Evolutionary conservation across 2,113 vertebrate species (phyloP).

Genomic region (Gorsachius goisagi): DNA sequence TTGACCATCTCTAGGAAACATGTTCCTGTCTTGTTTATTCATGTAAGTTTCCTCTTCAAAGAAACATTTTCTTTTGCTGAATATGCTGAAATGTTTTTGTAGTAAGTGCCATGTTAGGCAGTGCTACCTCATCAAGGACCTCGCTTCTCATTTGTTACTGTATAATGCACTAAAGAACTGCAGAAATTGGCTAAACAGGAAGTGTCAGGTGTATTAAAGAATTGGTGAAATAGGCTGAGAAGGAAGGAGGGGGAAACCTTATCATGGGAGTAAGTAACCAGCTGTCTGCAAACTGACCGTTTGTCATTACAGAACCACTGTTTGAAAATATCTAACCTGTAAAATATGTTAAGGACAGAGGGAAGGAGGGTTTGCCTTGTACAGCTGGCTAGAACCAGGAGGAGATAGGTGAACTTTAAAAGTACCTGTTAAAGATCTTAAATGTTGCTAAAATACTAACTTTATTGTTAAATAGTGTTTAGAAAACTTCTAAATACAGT

Average conservation of each 20-base stretch:
- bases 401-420: neutral
- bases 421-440: neutral
- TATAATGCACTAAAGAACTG: neutral
- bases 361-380: neutral
- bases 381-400: neutral
- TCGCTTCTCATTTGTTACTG: neutral
- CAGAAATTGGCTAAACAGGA: neutral
- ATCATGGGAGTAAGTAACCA: neutral
- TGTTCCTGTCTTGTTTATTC: neutral
- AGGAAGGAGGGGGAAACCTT: neutral
- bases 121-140: neutral
- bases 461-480: neutral
- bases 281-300: neutral
- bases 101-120: neutral
- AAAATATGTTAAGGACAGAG: neutral
- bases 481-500: neutral
- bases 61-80: neutral
- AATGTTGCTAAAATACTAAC: neutral
- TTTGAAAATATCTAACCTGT: neutral
- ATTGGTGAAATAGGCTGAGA: neutral
- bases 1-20: neutral
- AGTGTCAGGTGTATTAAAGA: neutral
- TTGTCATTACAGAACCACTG: neutral
- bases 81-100: neutral
- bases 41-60: neutral